Evolutionary conservation across 2,113 vertebrate genomes (phyloP).

Genomic region (Lamprologus tigripictilis): DNA sequence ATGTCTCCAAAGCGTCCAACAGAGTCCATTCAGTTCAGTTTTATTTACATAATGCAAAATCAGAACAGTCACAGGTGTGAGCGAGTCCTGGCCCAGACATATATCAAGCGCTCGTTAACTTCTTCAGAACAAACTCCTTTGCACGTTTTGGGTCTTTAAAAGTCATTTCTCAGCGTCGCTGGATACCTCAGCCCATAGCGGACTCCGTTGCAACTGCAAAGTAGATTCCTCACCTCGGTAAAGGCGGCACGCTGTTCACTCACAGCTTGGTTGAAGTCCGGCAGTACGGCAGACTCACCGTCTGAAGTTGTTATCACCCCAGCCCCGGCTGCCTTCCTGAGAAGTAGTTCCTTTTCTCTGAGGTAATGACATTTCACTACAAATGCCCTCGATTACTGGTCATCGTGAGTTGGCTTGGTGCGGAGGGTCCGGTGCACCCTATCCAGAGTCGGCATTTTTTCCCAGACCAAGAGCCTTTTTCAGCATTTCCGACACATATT

Average conservation of each 20-base stretch:
- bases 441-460: fast-evolving
- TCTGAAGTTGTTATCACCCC: not conserved
- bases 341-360: not conserved
- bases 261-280: not conserved
- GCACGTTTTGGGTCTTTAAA: not conserved
- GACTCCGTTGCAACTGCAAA: not conserved
- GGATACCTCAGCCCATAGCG: not conserved
- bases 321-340: not conserved
- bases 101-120: fast-evolving
- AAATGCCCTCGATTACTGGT: not conserved
- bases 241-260: not conserved
- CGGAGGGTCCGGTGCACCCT: fast-evolving
- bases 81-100: not conserved
- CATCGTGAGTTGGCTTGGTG: not conserved
- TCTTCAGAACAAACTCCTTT: not conserved
- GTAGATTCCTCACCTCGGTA: not conserved
- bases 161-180: fast-evolving
- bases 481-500: not conserved
- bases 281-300: fast-evolving
- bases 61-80: not conserved
- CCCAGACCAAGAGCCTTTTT: not conserved
- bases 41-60: not conserved
- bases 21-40: not conserved
- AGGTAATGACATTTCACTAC: not conserved
- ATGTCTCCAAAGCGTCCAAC: not conserved